phyloP scores from a whole-genome alignment of 2,888 invertebrate genomes.

The Gryllus longicercus region DNA sequence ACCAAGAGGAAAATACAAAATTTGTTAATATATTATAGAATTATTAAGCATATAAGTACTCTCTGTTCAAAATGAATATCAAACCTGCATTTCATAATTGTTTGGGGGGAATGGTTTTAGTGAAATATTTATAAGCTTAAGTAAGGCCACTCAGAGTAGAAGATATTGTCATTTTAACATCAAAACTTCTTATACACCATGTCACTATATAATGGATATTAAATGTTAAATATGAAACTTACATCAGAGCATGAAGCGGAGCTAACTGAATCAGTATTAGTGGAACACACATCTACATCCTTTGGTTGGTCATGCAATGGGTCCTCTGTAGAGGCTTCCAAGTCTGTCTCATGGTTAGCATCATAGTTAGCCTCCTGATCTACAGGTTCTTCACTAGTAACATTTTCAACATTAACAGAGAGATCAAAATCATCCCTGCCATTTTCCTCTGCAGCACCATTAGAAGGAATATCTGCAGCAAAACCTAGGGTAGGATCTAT shows the following conservation, averaged over 20 bases:
- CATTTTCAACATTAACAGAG: background rate
- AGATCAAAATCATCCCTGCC: background rate
- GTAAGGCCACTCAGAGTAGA: too few relatives aligned
- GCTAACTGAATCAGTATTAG: slow-evolving; percentile 21
- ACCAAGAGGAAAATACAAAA: too few relatives aligned
- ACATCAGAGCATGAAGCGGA: slow-evolving; percentile 23
- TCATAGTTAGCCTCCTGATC: background rate
- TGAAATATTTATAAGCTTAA: too few relatives aligned
- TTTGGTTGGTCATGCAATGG: slow-evolving; percentile 21
- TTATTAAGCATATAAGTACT: too few relatives aligned
- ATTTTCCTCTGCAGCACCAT: background rate
- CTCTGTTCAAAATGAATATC: too few relatives aligned
- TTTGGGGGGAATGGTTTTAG: too few relatives aligned
- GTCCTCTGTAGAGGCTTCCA: background rate
- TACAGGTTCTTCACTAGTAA: background rate
- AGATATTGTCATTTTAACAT: too few relatives aligned
- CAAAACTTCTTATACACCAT: too few relatives aligned
- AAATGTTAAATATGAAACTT: slow-evolving; percentile 22
- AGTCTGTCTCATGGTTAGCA: background rate
- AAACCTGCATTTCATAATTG: too few relatives aligned
- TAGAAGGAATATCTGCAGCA: background rate
- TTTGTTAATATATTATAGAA: too few relatives aligned
- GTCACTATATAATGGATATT: too few relatives aligned
- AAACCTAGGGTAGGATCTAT: background rate
- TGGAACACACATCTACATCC: slow-evolving; percentile 20